Evolutionary conservation across 2,113 vertebrate genomes (phyloP).

Genomic region (Bos javanicus): DNA sequence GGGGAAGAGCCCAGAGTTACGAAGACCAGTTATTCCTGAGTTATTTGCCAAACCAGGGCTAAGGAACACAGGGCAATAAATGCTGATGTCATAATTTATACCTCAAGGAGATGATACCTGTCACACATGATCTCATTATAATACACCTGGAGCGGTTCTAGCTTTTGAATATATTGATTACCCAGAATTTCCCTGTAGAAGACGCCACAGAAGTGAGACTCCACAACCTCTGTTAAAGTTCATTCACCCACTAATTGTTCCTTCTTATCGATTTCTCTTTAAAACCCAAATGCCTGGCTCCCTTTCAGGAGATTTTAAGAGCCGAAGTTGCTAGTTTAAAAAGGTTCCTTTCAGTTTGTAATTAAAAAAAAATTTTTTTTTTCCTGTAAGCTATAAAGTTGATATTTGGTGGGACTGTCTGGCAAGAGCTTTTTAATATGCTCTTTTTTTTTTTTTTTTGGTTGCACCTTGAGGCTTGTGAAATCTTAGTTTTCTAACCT

Average conservation of each 20-base stretch:
- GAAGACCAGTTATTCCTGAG: neutral
- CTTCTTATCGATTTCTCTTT: conserved; percentile 20
- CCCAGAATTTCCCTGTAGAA: conserved; percentile 35
- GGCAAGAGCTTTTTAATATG: neutral
- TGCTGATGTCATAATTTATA: neutral
- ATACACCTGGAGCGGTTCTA: neutral
- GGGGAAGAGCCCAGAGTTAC: neutral
- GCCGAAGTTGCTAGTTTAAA: neutral
- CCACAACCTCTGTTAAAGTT: neutral
- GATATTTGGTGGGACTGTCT: neutral
- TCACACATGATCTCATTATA: neutral
- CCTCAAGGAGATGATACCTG: neutral
- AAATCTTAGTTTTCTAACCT: neutral
- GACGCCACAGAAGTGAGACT: neutral
- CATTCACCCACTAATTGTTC: conserved; percentile 11
- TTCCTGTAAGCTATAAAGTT: neutral
- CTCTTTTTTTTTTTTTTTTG: neutral
- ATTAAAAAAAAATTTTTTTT: neutral
- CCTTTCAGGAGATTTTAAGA: conserved; percentile 25
- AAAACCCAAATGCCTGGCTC: neutral
- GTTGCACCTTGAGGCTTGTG: neutral
- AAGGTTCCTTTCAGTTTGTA: neutral
- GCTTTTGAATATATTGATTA: conserved; percentile 41
- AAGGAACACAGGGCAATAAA: neutral
- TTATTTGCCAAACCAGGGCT: neutral